A percentile compares a stretch with the other conserved stretches of the same genome.
phyloP scores from a whole-genome alignment of 2,888 invertebrate genomes.

The Agonopterix subpropinquella region DNA sequence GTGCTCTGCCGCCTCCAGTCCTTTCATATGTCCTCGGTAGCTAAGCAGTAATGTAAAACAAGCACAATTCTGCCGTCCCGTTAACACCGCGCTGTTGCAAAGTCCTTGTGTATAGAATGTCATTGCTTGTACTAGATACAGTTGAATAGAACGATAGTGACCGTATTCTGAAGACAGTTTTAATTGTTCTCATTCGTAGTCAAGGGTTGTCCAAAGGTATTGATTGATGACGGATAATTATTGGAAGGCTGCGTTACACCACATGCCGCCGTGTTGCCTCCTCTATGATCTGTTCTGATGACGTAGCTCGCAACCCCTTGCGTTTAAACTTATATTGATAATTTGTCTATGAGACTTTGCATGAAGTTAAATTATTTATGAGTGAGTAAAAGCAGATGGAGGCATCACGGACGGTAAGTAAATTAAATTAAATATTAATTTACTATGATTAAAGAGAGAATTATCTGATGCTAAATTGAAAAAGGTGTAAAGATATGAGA shows the following conservation, averaged over 20 bases:
- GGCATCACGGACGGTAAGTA: conserved; percentile 67
- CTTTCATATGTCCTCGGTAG: too few species aligned
- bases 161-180: too few species aligned
- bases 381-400: conserved; percentile 44
- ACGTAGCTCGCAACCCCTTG: conserved; percentile 42
- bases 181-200: neutral
- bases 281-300: conserved; percentile 72
- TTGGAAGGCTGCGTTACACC: conserved; percentile 50
- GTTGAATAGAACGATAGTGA: too few species aligned
- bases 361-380: conserved; percentile 7
- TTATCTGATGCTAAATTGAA: too few species aligned
- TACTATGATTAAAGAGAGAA: too few species aligned
- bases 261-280: conserved; percentile 70
- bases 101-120: too few species aligned
- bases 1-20: too few species aligned
- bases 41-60: too few species aligned
- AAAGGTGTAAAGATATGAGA: too few species aligned
- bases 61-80: too few species aligned
- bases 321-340: neutral
- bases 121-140: too few species aligned
- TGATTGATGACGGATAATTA: conserved; percentile 73
- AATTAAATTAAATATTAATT: conserved; percentile 5
- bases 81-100: too few species aligned
- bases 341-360: neutral
- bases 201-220: conserved; percentile 19